phyloP scores from a whole-genome alignment of 2,888 invertebrate genomes.

The Macrostomum cliftonense region DNA sequence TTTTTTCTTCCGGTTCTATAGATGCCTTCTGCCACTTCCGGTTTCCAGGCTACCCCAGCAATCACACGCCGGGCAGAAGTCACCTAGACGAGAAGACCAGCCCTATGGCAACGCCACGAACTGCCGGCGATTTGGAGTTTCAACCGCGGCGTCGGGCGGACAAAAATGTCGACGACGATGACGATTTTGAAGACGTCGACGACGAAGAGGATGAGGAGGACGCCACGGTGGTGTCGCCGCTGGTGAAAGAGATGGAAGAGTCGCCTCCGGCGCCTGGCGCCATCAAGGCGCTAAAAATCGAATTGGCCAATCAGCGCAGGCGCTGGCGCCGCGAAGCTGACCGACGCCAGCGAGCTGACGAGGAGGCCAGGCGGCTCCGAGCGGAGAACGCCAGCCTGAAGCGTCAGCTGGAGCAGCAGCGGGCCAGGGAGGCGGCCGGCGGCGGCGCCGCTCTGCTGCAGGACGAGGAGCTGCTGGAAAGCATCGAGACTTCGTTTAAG shows the following conservation, averaged over 20 bases:
- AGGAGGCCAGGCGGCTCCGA: not conserved
- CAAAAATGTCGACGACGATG: not conserved
- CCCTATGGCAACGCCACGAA: conserved; percentile 6
- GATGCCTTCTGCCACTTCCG: not conserved
- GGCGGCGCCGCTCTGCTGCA: conserved; percentile 16
- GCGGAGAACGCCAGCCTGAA: conserved; percentile 14
- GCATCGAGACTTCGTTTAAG: conserved; percentile 31
- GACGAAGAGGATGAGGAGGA: conserved; percentile 15
- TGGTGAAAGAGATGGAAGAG: conserved; percentile 14
- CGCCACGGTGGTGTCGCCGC: conserved; percentile 14
- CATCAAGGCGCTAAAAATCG: not conserved
- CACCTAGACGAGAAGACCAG: conserved; percentile 17
- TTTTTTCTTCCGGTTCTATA: no score
- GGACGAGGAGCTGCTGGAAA: conserved; percentile 30
- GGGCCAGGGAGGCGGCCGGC: conserved; percentile 9
- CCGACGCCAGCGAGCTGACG: not conserved
- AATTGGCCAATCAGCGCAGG: not conserved
- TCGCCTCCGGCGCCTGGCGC: conserved; percentile 11
- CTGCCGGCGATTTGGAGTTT: no score
- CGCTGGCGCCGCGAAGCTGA: not conserved
- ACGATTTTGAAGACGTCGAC: not conserved
- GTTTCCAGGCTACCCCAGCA: conserved; percentile 24
- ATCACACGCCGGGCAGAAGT: conserved; percentile 19
- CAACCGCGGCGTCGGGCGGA: not conserved
- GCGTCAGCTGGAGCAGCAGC: conserved; percentile 17